phyloP scores from a whole-genome alignment of 2,113 vertebrate species.

The Cariama cristata region DNA sequence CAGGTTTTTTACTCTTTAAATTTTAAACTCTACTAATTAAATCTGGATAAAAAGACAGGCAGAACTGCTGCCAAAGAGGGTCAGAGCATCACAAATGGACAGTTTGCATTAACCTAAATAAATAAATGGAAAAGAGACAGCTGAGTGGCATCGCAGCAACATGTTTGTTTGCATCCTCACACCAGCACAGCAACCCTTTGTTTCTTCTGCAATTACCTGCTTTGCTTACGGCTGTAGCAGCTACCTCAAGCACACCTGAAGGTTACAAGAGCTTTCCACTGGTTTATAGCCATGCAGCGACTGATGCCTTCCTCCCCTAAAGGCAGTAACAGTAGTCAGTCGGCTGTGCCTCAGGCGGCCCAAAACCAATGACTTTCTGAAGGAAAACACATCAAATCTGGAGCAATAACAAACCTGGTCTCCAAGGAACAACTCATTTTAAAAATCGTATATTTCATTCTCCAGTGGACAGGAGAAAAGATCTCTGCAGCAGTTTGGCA shows the following conservation, averaged over 20 bases:
- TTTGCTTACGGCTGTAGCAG: accelerated
- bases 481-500: neutral
- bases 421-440: neutral
- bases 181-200: neutral
- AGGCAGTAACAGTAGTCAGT: neutral
- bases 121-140: neutral
- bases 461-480: neutral
- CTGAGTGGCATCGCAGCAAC: neutral
- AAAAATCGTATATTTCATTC: neutral
- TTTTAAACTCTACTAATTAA: neutral
- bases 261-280: neutral
- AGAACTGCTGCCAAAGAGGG: neutral
- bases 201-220: neutral
- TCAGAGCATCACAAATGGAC: neutral
- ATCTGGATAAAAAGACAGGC: neutral
- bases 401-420: neutral
- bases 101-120: neutral
- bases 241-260: neutral
- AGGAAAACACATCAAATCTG: neutral
- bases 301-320: neutral
- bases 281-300: neutral
- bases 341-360: neutral
- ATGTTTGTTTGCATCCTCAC: neutral
- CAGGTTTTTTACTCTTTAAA: neutral
- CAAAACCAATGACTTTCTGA: neutral